A percentile compares a stretch with the other conserved stretches of the same genome.
These are phyloP conservation scores for Melanargia galathea DNA, from an alignment of 2,888 invertebrate species.

Conservation along the genomic window DNA sequence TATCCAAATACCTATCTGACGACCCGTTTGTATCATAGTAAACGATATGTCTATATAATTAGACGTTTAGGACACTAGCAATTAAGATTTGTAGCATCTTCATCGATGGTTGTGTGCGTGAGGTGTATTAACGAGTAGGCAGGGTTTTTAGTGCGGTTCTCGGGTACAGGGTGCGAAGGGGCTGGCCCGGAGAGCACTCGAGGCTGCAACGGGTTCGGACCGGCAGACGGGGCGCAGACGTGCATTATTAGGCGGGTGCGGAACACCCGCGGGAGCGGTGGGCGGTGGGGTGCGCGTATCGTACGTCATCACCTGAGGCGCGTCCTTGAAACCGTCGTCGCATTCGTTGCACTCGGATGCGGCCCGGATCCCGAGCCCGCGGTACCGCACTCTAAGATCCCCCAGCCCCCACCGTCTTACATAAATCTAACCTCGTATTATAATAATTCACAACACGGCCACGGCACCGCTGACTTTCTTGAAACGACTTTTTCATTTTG, in stretches of 20 bases:
- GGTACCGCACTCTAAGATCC: constrained; percentile 64
- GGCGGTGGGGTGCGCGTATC: constrained; percentile 63
- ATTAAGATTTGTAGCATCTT: not conserved
- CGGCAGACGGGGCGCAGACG: constrained; percentile 81
- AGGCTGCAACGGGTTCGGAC: constrained; percentile 79
- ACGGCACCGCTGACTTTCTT: not conserved
- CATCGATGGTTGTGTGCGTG: constrained; percentile 1
- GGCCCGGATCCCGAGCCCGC: constrained; percentile 71
- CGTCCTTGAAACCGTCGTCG: constrained; percentile 81
- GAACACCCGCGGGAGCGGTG: constrained; percentile 73
- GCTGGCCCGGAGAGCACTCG: constrained; percentile 69
- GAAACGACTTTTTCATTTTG: not conserved
- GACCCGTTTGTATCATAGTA: not conserved
- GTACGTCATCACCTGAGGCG: constrained; percentile 82
- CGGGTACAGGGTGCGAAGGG: constrained; percentile 49
- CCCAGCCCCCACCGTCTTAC: constrained; percentile 42
- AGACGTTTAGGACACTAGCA: not conserved
- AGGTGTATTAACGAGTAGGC: constrained; percentile 12
- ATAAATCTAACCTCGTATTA: constrained; percentile 25
- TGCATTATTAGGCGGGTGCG: constrained; percentile 83
- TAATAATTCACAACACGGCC: constrained; percentile 14
- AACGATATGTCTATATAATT: not conserved
- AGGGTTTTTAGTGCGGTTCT: constrained; percentile 26
- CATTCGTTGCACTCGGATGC: constrained; percentile 83
- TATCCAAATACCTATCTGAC: not conserved